These are phyloP conservation scores for Ellobius talpinus DNA, from an alignment of 2,113 vertebrate genomes.

Conservation along the genomic window DNA sequence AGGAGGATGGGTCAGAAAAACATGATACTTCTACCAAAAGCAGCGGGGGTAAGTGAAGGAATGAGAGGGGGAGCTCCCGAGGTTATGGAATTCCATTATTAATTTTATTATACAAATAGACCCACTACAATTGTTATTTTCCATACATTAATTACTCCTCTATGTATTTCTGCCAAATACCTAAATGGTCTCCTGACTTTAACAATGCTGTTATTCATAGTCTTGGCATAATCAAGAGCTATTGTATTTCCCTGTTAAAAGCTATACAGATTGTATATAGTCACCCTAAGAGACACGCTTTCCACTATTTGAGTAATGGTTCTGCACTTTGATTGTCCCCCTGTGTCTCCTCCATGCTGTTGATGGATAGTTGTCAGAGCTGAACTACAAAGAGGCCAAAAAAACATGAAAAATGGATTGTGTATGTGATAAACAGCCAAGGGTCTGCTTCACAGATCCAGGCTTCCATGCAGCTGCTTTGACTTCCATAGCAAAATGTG, in stretches of 20 bases:
- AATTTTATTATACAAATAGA: slow-evolving; percentile 13
- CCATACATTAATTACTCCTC: slow-evolving; percentile 47
- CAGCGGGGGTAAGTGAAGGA: slow-evolving; percentile 24
- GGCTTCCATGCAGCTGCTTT: slow-evolving; percentile 55
- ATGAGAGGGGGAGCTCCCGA: slow-evolving; percentile 18
- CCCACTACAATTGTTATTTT: slow-evolving; percentile 12
- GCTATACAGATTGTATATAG: slow-evolving; percentile 56
- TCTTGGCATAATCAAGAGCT: slow-evolving; percentile 32
- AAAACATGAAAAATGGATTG: slow-evolving; percentile 57
- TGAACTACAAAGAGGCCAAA: slow-evolving; percentile 55
- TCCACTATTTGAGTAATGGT: slow-evolving; percentile 63
- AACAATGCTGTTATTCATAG: slow-evolving; percentile 32
- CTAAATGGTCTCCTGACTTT: slow-evolving; percentile 25
- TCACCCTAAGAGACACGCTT: slow-evolving; percentile 18
- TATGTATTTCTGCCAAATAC: slow-evolving; percentile 54
- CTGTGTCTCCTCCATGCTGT: slow-evolving; percentile 39
- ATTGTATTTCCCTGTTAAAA: slow-evolving; percentile 41
- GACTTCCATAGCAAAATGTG: slow-evolving; percentile 70
- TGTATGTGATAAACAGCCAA: background rate
- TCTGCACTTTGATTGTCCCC: slow-evolving; percentile 59
- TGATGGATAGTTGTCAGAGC: slow-evolving; percentile 56
- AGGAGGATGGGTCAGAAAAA: background rate
- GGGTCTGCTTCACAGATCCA: slow-evolving; percentile 50
- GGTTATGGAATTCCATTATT: slow-evolving; percentile 46
- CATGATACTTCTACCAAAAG: slow-evolving; percentile 33